Conservation (phyloP, 1,140 invertebrate genomes). For the Pissodes strobi region DNA sequence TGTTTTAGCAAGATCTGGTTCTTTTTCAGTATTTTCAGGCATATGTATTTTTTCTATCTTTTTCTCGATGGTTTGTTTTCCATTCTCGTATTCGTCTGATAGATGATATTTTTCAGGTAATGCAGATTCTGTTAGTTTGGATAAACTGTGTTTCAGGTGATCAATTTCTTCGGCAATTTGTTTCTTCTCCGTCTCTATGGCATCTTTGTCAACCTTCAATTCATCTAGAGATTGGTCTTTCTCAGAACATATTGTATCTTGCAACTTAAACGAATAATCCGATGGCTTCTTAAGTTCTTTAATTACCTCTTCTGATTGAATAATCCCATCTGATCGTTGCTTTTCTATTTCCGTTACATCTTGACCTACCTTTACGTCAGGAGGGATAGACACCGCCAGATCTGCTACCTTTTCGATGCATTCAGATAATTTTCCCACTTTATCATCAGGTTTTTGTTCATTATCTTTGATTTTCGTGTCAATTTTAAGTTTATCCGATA, state of each 20-base stretch:
- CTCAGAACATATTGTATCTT: no score
- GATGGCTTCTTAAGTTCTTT: no score
- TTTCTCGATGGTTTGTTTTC: constrained; percentile 3
- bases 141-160: constrained; percentile 23
- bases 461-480: no score
- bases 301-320: no score
- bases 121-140: constrained; percentile 29
- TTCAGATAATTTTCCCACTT: neutral
- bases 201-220: constrained; percentile 8
- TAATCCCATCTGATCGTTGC: no score
- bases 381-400: neutral
- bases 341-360: no score
- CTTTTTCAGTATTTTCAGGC: constrained; percentile 11
- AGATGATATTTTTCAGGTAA: constrained; percentile 30
- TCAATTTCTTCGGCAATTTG: constrained; percentile 25
- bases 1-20: constrained; percentile 29
- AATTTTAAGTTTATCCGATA: no score
- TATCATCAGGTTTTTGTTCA: no score
- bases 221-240: constrained; percentile 8
- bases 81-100: constrained; percentile 13
- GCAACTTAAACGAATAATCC: no score
- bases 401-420: neutral
- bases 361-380: neutral
- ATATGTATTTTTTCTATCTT: constrained; percentile 27
- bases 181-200: constrained; percentile 18